These are phyloP conservation scores for Tetramorium parvispinum DNA, from an alignment of 1,140 invertebrate genomes.

Conservation along the genomic window DNA sequence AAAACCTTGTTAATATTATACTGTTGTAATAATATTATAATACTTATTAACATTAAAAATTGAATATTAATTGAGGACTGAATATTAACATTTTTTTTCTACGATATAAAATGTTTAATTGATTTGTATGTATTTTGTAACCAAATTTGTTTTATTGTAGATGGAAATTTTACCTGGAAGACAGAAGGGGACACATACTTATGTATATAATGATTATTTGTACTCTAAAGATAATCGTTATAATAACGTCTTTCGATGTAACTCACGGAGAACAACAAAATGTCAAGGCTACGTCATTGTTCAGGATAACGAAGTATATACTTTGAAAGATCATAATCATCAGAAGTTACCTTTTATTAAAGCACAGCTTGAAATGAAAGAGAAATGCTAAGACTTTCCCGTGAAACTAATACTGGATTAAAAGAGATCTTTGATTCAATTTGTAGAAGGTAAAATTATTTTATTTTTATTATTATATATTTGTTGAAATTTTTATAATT, in stretches of 20 bases:
- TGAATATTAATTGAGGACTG: too few species aligned
- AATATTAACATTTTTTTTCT: too few species aligned
- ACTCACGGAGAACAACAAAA: not conserved
- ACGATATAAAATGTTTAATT: too few species aligned
- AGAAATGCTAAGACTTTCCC: slow-evolving; percentile 21
- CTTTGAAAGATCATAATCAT: slow-evolving; percentile 29
- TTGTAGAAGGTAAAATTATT: slow-evolving; percentile 14
- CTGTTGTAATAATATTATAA: too few species aligned
- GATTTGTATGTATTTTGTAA: too few species aligned
- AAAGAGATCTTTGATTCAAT: slow-evolving; percentile 30
- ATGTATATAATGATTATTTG: slow-evolving; percentile 8
- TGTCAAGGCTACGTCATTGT: not conserved
- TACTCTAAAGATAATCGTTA: not conserved
- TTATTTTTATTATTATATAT: not conserved
- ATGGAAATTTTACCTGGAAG: slow-evolving; percentile 2
- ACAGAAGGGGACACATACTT: not conserved
- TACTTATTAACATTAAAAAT: too few species aligned
- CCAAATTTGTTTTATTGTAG: not conserved
- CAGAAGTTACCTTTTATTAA: not conserved
- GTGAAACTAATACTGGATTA: not conserved
- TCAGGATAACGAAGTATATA: not conserved
- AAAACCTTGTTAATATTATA: too few species aligned
- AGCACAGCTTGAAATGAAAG: slow-evolving; percentile 12
- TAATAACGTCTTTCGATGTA: slow-evolving; percentile 22
- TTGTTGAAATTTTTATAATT: not conserved